Base-by-base conservation (phyloP, 2,797 vertebrate genomes). In the Chiloscyllium punctatum region DNA sequence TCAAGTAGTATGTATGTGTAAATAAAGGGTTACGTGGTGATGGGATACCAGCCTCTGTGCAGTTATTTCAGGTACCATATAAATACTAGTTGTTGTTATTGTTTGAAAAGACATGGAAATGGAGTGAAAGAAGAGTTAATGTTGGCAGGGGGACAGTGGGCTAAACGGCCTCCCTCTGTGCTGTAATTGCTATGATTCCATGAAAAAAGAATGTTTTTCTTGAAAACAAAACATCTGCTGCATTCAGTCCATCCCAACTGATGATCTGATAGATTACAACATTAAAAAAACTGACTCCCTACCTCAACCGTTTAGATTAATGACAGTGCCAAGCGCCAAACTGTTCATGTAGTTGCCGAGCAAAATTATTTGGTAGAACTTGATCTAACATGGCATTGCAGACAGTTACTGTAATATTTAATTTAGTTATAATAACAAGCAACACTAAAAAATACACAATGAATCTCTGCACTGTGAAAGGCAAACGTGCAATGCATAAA, bases 121-220 rank as follows among this genome's bases (percentile, higher is more conserved):
- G n/a, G n/a, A 92, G 69, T 92, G 0, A 92, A 69, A 92, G 9
- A 62, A 92, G n/a, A 92, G 62, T 66, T 92, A 25, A 69, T 42
- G 33, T 23, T 92, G 90, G 90, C 90, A 4, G 21, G 68, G n/a
- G 53, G 30, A n/a, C 30, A 16, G n/a, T n/a, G 74, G 87, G 90
- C 62, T 69, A 92, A 92, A 92, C 37, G n/a, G 66, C 66, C 90
- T 69, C n/a, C 66, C 90, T 92, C 88, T n/a, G 90, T 37, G 66
- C n/a, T 69, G 66, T 37, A 92, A 42, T 69, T 92, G 62, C 62
- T 27, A 69, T 92, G 90, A 92, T 69, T 69, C 66, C 37, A 92
- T 69, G 62, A 95, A 53, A 95, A 95, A 95, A 74, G 94, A 77
- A 53, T 95, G 71, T 51, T 53, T 95, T n/a, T 27, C 94, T 77